Base-by-base conservation (phyloP, 2,888 invertebrate genomes). In the Leptopterna dolabrata region DNA sequence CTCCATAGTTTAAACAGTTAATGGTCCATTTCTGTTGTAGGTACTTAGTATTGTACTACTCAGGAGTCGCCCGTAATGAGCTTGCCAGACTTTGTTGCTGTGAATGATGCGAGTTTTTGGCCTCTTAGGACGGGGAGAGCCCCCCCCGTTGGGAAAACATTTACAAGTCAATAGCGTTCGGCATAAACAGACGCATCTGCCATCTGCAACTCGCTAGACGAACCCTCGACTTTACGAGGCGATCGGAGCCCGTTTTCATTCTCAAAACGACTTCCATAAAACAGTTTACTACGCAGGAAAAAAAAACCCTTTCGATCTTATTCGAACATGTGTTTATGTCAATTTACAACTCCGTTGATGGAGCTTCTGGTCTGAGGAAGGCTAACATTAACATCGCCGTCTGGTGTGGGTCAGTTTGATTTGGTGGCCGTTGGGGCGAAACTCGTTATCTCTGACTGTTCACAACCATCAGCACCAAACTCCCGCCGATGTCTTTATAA, bases 131-230 rank as follows among this genome's bases (percentile, higher is more conserved):
- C n/a, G n/a, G n/a, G 45, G 51, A 51, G 55, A n/a, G n/a, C n/a
- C n/a, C n/a, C 81, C 51, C 81, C 81, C 81, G 81, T 51, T 30
- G 81, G 36, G 81, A 51, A 47, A 55, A 81, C 81, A 81, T 81
- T 81, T 81, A 81, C 81, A 81, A 81, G 30, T 81, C 81, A 81
- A 81, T 81, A 55, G 81, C 51, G 81, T 81, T 81, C 81, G 30
- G 81, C 81, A 81, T 81, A 81, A 81, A 81, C 63, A 63, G 19
- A 63, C 63, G 24, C 81, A 81, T 55, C 81, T 81, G 81, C 81
- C 81, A 81, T 81, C 51, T 81, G 81, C 81, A 81, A 19, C 29
- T 16, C 45, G 27, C 29, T n/a, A 16, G 47, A 81, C 29, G 45
- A 45, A 45, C 45, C 45, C 43, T 29, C 81, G 81, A 81, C 81